A percentile compares a stretch with the other conserved stretches of the same genome.
Conservation (phyloP, 2,113 vertebrate species). For the Hippocampus mohnikei region DNA sequence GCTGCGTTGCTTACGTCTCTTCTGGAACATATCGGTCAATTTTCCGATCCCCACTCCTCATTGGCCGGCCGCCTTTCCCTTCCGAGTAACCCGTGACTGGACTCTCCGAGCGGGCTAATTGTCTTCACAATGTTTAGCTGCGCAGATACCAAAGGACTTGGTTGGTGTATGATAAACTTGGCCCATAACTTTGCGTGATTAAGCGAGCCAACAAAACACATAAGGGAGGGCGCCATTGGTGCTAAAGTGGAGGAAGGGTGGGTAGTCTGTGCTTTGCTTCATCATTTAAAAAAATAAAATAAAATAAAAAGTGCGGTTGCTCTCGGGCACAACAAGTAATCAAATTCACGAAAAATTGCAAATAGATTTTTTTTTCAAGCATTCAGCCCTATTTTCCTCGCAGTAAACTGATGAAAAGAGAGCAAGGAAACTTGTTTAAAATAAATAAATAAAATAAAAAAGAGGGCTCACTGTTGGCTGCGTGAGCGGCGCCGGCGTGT, state of each 20-base stretch:
- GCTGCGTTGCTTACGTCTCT: not conserved
- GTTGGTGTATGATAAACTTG: constrained; percentile 38
- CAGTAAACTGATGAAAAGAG: constrained; percentile 7
- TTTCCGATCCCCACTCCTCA: constrained; percentile 11
- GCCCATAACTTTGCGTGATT: constrained; percentile 58
- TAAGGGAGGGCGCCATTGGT: constrained; percentile 25
- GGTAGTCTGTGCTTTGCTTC: not conserved
- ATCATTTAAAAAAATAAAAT: not conserved
- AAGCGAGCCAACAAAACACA: constrained; percentile 39
- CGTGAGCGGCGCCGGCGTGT: constrained; percentile 4
- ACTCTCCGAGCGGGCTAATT: constrained; percentile 47
- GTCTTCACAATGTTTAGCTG: constrained; percentile 49
- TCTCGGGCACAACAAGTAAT: too few relatives aligned
- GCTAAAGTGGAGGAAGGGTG: not conserved
- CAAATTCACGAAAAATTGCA: too few relatives aligned
- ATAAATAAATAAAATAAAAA: constrained; percentile 5
- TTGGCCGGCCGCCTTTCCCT: constrained; percentile 8
- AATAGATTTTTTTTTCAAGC: too few relatives aligned
- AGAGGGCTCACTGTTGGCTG: constrained; percentile 32
- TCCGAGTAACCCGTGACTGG: constrained; percentile 44
- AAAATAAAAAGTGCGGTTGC: not conserved
- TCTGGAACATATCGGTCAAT: constrained; percentile 29
- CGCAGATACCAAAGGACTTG: constrained; percentile 30
- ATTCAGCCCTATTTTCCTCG: constrained; percentile 2
- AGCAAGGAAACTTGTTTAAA: not conserved